These are phyloP conservation scores for Poecile montanus DNA, from an alignment of 2,797 vertebrate genomes.

Conservation along the genomic window DNA sequence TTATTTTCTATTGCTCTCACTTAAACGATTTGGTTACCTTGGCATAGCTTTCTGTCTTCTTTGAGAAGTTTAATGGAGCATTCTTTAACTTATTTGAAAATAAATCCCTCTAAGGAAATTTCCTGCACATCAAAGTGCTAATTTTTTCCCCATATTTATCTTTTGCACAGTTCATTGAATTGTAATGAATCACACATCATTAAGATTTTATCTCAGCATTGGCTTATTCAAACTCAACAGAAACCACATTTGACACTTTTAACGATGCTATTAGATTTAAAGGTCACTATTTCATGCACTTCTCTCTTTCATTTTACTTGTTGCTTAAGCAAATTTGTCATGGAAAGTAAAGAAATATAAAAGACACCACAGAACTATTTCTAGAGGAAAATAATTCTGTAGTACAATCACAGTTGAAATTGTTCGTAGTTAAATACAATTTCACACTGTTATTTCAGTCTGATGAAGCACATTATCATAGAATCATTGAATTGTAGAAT, in stretches of 20 bases:
- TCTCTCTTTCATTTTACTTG: not conserved
- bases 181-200: not conserved
- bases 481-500: not conserved
- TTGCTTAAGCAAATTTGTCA: not conserved
- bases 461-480: not conserved
- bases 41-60: not conserved
- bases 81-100: constrained; percentile 11
- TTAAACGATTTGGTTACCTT: not conserved
- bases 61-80: not conserved
- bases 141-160: not conserved
- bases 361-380: not conserved
- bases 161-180: not conserved
- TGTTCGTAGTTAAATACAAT: not conserved
- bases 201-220: not conserved
- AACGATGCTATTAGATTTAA: not conserved
- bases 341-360: not conserved
- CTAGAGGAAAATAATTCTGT: not conserved
- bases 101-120: not conserved
- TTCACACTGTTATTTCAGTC: not conserved
- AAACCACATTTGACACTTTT: not conserved
- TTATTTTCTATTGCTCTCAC: not conserved
- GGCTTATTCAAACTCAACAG: not conserved
- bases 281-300: not conserved
- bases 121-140: not conserved
- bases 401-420: not conserved